phyloP scores from a whole-genome alignment of 1,140 invertebrate genomes.

The Oscheius sp. region DNA sequence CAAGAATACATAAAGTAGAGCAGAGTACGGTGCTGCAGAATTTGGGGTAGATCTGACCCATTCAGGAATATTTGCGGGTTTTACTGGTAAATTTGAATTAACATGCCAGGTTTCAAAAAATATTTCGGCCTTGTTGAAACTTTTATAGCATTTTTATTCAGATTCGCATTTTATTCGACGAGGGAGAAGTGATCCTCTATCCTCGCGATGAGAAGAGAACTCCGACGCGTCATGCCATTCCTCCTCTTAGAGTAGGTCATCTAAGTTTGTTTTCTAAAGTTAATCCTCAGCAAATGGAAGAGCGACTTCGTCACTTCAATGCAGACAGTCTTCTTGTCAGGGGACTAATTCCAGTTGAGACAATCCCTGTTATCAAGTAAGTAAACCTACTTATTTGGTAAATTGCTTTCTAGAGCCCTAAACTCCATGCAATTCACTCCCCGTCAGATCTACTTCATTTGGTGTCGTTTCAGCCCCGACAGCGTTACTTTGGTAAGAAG shows the following conservation, averaged over 20 bases:
- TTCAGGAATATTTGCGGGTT: too few species aligned
- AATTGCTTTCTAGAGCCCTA: too few species aligned
- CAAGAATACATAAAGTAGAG: too few species aligned
- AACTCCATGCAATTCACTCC: not conserved
- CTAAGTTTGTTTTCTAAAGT: not conserved
- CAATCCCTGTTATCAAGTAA: conserved; percentile 3
- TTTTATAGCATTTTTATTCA: not conserved
- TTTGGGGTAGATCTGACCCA: too few species aligned
- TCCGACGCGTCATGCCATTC: not conserved
- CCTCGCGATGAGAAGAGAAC: conserved; percentile 14
- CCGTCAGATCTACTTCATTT: conserved; percentile 26
- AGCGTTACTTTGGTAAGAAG: conserved; percentile 4
- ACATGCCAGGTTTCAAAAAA: too few species aligned
- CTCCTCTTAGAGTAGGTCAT: conserved; percentile 7
- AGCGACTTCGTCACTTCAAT: conserved; percentile 11
- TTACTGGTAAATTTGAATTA: too few species aligned
- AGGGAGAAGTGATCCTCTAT: conserved; percentile 14
- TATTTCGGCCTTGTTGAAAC: too few species aligned
- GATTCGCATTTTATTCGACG: conserved; percentile 23
- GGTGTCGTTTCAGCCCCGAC: conserved; percentile 8
- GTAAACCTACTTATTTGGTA: too few species aligned
- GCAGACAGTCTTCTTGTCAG: conserved; percentile 7
- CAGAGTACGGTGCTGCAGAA: too few species aligned
- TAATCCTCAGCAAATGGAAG: conserved; percentile 7
- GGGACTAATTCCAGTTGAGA: conserved; percentile 24